Percentiles rank a stretch among this genome's conserved stretches.
phyloP scores from a whole-genome alignment of 2,888 invertebrate genomes.

The Eutolmus rufibarbis region DNA sequence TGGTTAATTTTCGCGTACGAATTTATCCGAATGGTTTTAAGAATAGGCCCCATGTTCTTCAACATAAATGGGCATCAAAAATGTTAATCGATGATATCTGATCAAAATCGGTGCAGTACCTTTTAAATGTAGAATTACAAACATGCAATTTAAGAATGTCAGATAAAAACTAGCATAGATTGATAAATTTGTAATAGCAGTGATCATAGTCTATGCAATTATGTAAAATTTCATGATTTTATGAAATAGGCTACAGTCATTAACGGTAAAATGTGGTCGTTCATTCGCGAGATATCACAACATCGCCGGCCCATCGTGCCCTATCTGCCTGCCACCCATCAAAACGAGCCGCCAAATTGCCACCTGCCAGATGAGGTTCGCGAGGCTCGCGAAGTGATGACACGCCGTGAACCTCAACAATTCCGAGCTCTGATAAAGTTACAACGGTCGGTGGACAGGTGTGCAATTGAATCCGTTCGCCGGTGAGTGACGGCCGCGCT shows the following conservation, averaged over 20 bases:
- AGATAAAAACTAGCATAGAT: too few species aligned
- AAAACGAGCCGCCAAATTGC: not conserved
- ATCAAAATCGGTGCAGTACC: not conserved
- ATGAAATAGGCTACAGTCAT: not conserved
- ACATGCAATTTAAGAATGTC: not conserved
- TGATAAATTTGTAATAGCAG: not conserved
- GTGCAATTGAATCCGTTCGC: slow-evolving; percentile 21
- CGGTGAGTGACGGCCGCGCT: slow-evolving; percentile 2
- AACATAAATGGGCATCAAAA: not conserved
- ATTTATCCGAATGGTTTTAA: too few species aligned
- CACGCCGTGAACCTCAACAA: not conserved
- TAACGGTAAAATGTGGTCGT: not conserved
- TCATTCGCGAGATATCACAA: not conserved
- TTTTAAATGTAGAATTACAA: not conserved
- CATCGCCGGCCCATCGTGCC: not conserved
- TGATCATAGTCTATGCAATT: not conserved
- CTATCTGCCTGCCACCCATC: slow-evolving; percentile 4
- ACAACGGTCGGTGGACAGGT: not conserved
- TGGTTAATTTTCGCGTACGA: too few species aligned
- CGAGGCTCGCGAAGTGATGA: not conserved
- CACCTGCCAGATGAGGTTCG: slow-evolving; percentile 25
- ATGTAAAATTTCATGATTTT: not conserved
- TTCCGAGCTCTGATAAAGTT: not conserved
- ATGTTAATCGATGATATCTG: not conserved
- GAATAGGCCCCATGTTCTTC: too few species aligned